A percentile compares a stretch with the other conserved stretches of the same genome.
phyloP scores from a whole-genome alignment of 2,888 invertebrate species.

The Danaus chrysippus region DNA sequence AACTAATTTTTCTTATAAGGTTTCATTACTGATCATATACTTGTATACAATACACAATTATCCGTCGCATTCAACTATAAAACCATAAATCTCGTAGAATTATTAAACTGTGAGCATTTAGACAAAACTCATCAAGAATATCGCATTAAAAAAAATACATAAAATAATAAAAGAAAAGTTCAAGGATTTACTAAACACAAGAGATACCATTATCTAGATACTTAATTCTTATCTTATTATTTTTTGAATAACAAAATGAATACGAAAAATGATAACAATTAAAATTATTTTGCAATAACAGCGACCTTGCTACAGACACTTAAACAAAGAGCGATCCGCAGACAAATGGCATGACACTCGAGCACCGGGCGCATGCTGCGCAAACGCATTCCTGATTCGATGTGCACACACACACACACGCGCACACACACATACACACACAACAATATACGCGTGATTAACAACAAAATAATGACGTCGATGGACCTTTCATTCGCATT shows the following conservation, averaged over 20 bases:
- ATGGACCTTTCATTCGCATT: slow-evolving; percentile 28
- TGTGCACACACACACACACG: slow-evolving; percentile 39
- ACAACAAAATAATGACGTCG: slow-evolving; percentile 26
- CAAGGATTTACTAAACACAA: too few species aligned
- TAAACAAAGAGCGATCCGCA: slow-evolving; percentile 54
- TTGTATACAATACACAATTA: too few species aligned
- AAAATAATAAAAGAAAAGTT: too few species aligned
- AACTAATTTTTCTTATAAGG: too few species aligned
- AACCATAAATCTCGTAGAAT: too few species aligned
- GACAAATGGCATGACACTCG: slow-evolving; percentile 45
- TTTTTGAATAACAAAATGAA: not conserved
- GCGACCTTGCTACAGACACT: slow-evolving; percentile 61
- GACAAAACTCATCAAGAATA: too few species aligned
- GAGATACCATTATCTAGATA: too few species aligned
- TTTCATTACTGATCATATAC: too few species aligned
- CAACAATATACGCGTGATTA: slow-evolving; percentile 28
- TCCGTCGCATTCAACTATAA: too few species aligned
- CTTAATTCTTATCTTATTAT: not conserved
- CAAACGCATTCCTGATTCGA: slow-evolving; percentile 70
- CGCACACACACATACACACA: slow-evolving; percentile 14
- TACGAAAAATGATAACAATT: slow-evolving; percentile 15
- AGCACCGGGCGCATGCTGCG: slow-evolving; percentile 48
- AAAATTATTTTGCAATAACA: slow-evolving; percentile 22
- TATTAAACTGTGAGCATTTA: too few species aligned
- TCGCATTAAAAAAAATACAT: too few species aligned